A percentile compares a stretch with the other conserved stretches of the same genome.
Evolutionary conservation across 1,140 invertebrate genomes (phyloP).

Genomic region (Drosophila kohkoa): DNA sequence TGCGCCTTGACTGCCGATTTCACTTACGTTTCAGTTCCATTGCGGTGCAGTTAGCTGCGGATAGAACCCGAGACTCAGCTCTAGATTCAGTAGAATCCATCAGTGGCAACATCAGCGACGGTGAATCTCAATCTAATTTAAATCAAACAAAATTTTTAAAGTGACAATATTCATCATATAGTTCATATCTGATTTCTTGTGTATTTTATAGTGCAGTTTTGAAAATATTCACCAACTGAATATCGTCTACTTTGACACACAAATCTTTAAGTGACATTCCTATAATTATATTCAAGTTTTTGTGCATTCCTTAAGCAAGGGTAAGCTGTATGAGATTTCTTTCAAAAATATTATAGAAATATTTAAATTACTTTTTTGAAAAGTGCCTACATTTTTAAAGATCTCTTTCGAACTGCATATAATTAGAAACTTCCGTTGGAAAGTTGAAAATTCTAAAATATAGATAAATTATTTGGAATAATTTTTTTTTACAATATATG

Average conservation of each 20-base stretch:
- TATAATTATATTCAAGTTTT: slow-evolving; percentile 15
- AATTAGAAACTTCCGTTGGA: too few species aligned
- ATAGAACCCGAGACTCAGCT: slow-evolving; percentile 13
- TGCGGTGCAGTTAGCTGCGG: slow-evolving; percentile 63
- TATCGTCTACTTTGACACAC: neutral
- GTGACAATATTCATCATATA: slow-evolving; percentile 1
- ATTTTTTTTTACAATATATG: too few species aligned
- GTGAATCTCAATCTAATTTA: slow-evolving; percentile 47
- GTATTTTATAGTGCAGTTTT: slow-evolving; percentile 45
- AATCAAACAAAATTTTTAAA: slow-evolving; percentile 27
- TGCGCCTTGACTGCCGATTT: slow-evolving; percentile 65
- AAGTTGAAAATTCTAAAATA: too few species aligned
- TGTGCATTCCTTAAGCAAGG: slow-evolving; percentile 42
- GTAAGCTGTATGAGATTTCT: slow-evolving; percentile 24
- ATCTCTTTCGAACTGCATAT: too few species aligned
- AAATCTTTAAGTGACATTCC: slow-evolving; percentile 3
- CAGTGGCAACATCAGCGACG: slow-evolving; percentile 43
- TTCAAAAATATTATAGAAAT: slow-evolving; percentile 5
- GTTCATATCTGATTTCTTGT: slow-evolving; percentile 36
- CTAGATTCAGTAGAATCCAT: slow-evolving; percentile 2
- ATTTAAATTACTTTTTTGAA: neutral
- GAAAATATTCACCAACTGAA: slow-evolving; percentile 1
- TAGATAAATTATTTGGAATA: too few species aligned
- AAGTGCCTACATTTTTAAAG: too few species aligned
- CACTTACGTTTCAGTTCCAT: slow-evolving; percentile 77